Evolutionary conservation across 2,797 vertebrate genomes (phyloP).

Genomic region (Notoglanidium macrostoma): DNA sequence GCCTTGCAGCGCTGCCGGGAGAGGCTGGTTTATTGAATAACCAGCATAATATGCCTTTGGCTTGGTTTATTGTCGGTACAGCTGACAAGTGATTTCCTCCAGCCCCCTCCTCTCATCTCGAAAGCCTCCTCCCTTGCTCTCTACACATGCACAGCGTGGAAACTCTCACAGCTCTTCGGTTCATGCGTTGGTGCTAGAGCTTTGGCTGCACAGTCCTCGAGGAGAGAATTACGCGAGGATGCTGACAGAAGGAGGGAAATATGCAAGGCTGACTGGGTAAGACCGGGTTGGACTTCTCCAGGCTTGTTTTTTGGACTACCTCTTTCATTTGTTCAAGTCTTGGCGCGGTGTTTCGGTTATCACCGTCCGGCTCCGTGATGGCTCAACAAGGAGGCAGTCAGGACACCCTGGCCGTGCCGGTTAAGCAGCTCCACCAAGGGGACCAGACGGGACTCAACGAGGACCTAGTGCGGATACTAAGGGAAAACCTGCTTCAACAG

Average conservation of each 20-base stretch:
- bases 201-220: background rate
- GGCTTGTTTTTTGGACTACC: background rate
- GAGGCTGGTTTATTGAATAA: constrained; percentile 57
- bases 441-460: constrained; percentile 87
- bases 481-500: constrained; percentile 94
- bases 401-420: constrained; percentile 85
- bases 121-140: constrained; percentile 52
- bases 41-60: constrained; percentile 44
- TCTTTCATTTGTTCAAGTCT: background rate
- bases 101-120: constrained; percentile 43
- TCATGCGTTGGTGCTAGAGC: constrained; percentile 3
- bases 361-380: constrained; percentile 69
- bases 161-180: constrained; percentile 27
- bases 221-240: constrained; percentile 8
- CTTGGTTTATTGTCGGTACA: constrained; percentile 54
- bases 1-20: constrained; percentile 56
- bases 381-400: constrained; percentile 85
- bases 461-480: constrained; percentile 92
- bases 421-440: constrained; percentile 67
- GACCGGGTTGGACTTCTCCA: no score
- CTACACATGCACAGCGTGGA: constrained; percentile 10
- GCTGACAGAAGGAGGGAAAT: background rate
- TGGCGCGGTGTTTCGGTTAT: background rate
- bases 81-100: constrained; percentile 66
- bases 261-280: constrained; percentile 11